Conservation (phyloP, 2,888 invertebrate genomes). For the Chironomus tentans region DNA sequence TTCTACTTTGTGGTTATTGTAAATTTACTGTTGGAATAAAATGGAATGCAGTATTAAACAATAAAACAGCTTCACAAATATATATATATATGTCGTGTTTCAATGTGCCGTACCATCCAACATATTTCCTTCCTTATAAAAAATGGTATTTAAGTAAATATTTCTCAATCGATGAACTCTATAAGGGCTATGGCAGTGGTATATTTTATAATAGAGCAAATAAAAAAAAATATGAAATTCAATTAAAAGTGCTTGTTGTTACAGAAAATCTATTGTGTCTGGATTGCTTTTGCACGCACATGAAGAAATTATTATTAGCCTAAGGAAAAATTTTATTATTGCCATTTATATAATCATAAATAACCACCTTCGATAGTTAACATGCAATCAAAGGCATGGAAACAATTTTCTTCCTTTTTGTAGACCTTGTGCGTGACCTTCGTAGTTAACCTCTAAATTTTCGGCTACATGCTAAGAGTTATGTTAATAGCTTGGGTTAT, state of each 20-base stretch:
- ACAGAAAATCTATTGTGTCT: background rate
- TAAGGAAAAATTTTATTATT: background rate
- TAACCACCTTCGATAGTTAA: background rate
- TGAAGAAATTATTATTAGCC: background rate
- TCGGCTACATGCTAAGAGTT: no score
- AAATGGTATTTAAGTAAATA: background rate
- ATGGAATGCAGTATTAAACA: background rate
- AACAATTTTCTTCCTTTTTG: background rate
- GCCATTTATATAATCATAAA: background rate
- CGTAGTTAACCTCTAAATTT: no score
- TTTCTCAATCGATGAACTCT: background rate
- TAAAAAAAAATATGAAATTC: background rate
- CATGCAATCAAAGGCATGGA: background rate
- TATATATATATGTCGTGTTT: background rate
- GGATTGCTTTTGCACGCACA: background rate
- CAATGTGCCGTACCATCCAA: background rate
- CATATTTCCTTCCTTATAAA: background rate
- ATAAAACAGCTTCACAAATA: background rate
- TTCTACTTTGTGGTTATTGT: background rate
- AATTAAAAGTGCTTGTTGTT: background rate
- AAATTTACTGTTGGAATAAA: background rate
- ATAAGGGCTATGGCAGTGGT: background rate
- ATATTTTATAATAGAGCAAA: background rate
- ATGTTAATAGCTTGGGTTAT: no score
- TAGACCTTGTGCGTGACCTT: background rate